Evolutionary conservation across 2,888 invertebrate genomes (phyloP).

Genomic region (Schrankia costaestrigalis): DNA sequence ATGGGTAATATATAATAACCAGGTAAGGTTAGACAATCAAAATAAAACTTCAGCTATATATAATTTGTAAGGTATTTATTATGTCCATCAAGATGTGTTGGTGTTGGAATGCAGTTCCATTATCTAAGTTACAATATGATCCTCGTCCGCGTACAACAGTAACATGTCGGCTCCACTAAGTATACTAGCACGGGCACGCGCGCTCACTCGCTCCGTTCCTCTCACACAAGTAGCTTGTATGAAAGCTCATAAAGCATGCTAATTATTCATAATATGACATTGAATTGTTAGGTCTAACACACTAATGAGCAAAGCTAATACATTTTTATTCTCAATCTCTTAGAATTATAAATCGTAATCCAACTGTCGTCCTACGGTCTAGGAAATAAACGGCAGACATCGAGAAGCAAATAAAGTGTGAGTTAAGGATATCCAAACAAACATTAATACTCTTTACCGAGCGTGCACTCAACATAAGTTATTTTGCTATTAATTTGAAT

Average conservation of each 20-base stretch:
- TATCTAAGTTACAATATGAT: conserved; percentile 56
- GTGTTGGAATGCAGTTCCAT: conserved; percentile 76
- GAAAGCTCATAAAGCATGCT: conserved; percentile 59
- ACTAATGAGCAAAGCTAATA: conserved; percentile 56
- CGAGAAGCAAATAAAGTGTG: conserved; percentile 67
- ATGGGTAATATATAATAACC: too few relatives aligned
- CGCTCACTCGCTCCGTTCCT: conserved; percentile 7
- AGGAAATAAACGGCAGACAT: conserved; percentile 47
- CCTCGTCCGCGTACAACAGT: not conserved
- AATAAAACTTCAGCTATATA: conserved; percentile 27
- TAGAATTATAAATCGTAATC: conserved; percentile 15
- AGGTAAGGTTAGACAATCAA: not conserved
- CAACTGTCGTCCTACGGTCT: conserved; percentile 38
- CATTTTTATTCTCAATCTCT: conserved; percentile 24
- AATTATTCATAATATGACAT: conserved; percentile 42
- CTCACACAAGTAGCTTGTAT: conserved; percentile 33
- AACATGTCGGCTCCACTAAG: not conserved
- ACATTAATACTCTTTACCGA: conserved; percentile 56
- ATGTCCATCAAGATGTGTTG: conserved; percentile 74
- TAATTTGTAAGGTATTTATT: conserved; percentile 57
- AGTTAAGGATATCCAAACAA: conserved; percentile 60
- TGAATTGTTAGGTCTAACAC: conserved; percentile 52
- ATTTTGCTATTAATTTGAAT: conserved; percentile 70
- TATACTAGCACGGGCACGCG: not conserved
- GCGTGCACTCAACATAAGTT: conserved; percentile 75